Base-by-base conservation (phyloP, 2,113 vertebrate genomes). In the Chinchilla lanigera region DNA sequence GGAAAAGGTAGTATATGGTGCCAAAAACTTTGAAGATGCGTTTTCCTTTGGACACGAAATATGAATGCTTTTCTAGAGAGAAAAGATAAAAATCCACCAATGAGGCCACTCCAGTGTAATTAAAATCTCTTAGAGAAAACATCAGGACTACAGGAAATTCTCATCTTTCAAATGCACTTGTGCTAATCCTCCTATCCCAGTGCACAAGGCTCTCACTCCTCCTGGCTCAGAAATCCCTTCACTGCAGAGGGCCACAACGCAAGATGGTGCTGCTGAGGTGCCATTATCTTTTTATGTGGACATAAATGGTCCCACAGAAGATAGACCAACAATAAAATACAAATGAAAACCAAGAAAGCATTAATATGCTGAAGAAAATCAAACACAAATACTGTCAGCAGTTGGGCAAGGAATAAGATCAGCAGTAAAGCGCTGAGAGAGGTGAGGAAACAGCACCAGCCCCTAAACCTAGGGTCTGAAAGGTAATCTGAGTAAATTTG, bases 11-110 rank as follows among this genome's bases (percentile, higher is more conserved):
- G 98, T 98, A 50, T 98, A 98, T 0, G 99, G 99, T 17, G 98
- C 97, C 96, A 99, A 94, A 97, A 99, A 99, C 94, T 98, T 99
- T 0, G 98, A 98, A 97, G 98, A 98, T 28, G 97, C 95, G 3
- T 98, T 99, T 96, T 99, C 99, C 0, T 98, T 97, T 67, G 98
- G 98, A 92, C 99, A 99, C 86, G 99, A 99, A 95, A 99, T 85
- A 11, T 98, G 98, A 82, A 99, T 98, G 96, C 98, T 99, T 97
- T 98, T 99, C 99, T 99, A 83, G 61, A 41, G 1, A 89, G 67
- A 0, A 89, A 61, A 89, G 5, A 12, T 2, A 80, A 0, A 41
- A 61, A 93, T 84, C 30, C 22, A 84, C 96, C 86, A 97, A 60
- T 94, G 89, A 97, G 83, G 12, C 33, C 78, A 71, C 7, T 41